Base-by-base conservation (phyloP, 1,140 invertebrate genomes). In the Myzus persicae region DNA sequence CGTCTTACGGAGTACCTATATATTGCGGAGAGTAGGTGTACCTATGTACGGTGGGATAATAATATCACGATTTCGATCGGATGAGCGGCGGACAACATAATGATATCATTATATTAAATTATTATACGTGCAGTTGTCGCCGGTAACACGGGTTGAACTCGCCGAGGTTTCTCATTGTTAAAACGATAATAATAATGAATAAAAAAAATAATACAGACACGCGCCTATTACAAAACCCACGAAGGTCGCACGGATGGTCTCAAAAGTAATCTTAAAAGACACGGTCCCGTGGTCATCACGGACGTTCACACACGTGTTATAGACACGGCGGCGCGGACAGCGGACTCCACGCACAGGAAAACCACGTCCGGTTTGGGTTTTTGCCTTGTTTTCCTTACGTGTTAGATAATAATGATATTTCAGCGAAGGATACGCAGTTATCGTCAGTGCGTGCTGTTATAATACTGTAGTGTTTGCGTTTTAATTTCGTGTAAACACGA, bases 271-370 rank as follows among this genome's bases (percentile, higher is more conserved):
- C 20, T 46, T 1, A 42, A 76, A 20, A 91, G 90, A 91, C 59
- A 91, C 90, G 90, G 90, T 91, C 44, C 40, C 59, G 59, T 91
- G 38, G 48, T 31, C 90, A 81, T 67, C 90, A 91, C 59, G 90
- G 90, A 91, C 90, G 59, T 90, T 90, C 51, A 90, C 89, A 40
- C 38, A 22, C 31, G 82, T 11, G 82, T 24, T 42, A 22, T 36
- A 76, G 31, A 76, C 14, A 11, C 31, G 48, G n/a, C n/a, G n/a
- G 59, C n/a, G 36, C 7, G 76, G 36, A 38, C 76, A 82, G 76
- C 7, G 20, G 20, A 38, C 38, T 82, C 76, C 76, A 24, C n/a
- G 20, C 6, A 2, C 76, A 31, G 40, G 40, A 44, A 44, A 44
- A 85, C 59, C 14, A 5, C 40, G 42, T 85, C 40, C 38, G 42